phyloP scores from a whole-genome alignment of 2,113 vertebrate genomes.

The Mandrillus leucophaeus region DNA sequence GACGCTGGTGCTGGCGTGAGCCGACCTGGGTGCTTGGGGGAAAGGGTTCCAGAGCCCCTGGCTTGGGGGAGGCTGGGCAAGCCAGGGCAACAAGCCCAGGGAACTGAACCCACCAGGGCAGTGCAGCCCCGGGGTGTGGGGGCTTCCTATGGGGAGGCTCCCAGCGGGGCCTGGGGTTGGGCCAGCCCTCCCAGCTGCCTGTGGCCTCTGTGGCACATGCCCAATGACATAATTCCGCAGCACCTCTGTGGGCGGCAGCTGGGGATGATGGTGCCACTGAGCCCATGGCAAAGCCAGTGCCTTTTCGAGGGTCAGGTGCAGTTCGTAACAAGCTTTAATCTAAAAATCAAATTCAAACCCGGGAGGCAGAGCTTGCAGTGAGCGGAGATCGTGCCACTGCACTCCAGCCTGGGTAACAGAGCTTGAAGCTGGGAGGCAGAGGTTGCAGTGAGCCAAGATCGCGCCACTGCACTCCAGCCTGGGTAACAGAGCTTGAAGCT shows the following conservation, averaged over 20 bases:
- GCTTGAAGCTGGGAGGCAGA: too few relatives aligned
- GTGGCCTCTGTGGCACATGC: neutral
- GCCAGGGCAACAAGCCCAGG: neutral
- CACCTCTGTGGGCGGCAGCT: fast-evolving
- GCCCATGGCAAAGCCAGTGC: neutral
- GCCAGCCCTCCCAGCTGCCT: neutral
- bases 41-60: neutral
- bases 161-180: neutral
- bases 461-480: too few relatives aligned
- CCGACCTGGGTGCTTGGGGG: fast-evolving
- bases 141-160: neutral
- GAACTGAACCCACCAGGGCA: neutral
- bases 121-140: neutral
- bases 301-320: neutral
- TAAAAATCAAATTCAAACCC: conserved; percentile 16
- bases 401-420: too few relatives aligned
- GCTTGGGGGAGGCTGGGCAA: fast-evolving
- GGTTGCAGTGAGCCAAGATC: too few relatives aligned
- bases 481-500: too few relatives aligned
- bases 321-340: neutral
- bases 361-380: too few relatives aligned
- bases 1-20: fast-evolving
- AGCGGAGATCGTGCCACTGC: too few relatives aligned
- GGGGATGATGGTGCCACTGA: fast-evolving
- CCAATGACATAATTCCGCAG: fast-evolving